Percentiles rank a stretch among this genome's conserved stretches.
These are phyloP conservation scores for Percopsis omiscomaycus DNA, from an alignment of 2,797 vertebrate genomes.

Conservation along the genomic window DNA sequence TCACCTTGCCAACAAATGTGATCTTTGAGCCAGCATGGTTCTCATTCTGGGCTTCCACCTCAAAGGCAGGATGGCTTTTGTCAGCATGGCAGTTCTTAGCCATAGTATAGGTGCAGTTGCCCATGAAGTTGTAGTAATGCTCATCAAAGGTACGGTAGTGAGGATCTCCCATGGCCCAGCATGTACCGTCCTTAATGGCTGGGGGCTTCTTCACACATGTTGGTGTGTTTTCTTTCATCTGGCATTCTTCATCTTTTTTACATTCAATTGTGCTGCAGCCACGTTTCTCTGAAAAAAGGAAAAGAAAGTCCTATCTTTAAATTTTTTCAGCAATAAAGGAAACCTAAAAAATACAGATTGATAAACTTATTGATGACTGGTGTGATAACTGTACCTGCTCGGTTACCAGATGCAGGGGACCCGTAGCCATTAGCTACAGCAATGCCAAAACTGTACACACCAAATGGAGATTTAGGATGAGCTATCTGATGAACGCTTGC, in stretches of 20 bases:
- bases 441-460: constrained; percentile 64
- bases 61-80: constrained; percentile 44
- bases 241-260: constrained; percentile 25
- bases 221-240: constrained; percentile 25
- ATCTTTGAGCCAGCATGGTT: constrained; percentile 39
- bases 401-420: constrained; percentile 52
- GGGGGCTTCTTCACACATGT: constrained; percentile 30
- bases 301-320: background rate
- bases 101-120: constrained; percentile 79
- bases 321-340: background rate
- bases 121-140: constrained; percentile 77
- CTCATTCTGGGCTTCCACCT: constrained; percentile 53
- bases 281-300: constrained; percentile 18
- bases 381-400: constrained; percentile 15
- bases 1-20: constrained; percentile 67
- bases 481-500: constrained; percentile 25
- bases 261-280: constrained; percentile 31
- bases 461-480: constrained; percentile 49
- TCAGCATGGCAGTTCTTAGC: constrained; percentile 62
- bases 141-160: constrained; percentile 82
- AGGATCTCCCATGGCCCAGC: constrained; percentile 76
- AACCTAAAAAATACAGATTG: background rate
- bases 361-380: background rate
- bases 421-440: constrained; percentile 54
- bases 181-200: constrained; percentile 44